Evolutionary conservation across 2,113 vertebrate species (phyloP), one percentile per base, ranked within the genome.

Genomic region (Xerus inauris): DNA sequence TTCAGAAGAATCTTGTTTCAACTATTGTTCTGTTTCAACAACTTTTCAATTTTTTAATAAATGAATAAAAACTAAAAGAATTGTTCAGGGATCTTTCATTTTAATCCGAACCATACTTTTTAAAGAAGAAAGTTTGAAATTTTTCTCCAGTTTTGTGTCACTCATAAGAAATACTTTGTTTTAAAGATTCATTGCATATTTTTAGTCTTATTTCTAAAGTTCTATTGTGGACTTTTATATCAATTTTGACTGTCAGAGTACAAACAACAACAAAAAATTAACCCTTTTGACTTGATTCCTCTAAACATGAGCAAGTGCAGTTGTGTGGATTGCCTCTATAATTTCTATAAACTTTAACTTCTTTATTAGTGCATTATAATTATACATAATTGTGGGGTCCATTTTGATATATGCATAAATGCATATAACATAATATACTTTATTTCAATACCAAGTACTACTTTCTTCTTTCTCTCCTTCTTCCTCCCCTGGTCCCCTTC

Each of bases 31-130:
- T 79, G n/a, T 72, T 94, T 96, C 83, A 95, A 76, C 12, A 80
- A 49, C 54, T 87, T 86, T 94, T 94, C 67, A 26, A 81, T 65
- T 87, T 10, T 91, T 6, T 82, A 82, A 84, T 79, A 86, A 88
- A 80, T 51, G 13, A 87, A 69, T 65, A 83, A 85, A 96, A 95
- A 49, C 32, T 84, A 57, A 89, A 87, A 76, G 54, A 95, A 92
- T 81, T 93, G 62, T 72, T 65, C 38, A 87, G 32, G 42, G 26
- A 20, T 35, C 26, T 92, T 97, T 72, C 7, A 87, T 94, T 94
- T 93, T 89, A 96, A 94, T 92, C 12, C 30, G 82, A 89, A 67
- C n/a, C 35, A 67, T 75, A 38, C 38, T 59, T 75, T 69, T 49
- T 62, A 47, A 67, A 67, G 72, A 19, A 77, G n/a, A 45, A 94